Base-by-base conservation (phyloP, 1,140 invertebrate genomes). In the Onthophagus taurus region DNA sequence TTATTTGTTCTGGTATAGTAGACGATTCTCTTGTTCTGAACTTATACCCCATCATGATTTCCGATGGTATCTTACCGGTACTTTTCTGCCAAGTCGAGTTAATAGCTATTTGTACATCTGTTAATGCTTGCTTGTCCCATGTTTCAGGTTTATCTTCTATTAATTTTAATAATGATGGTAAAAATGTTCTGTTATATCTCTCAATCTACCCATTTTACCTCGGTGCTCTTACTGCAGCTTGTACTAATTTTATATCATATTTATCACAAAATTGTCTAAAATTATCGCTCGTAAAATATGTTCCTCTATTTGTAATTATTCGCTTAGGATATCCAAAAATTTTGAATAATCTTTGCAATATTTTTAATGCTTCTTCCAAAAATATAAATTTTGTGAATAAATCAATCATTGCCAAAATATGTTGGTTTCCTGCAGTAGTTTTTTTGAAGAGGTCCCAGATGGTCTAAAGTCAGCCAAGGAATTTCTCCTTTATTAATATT, bases 181-280 rank as follows among this genome's bases (percentile, higher is more conserved):
- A n/a, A n/a, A 58, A 12, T 8, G 18, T 16, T 35, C 26, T 30
- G 31, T 57, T 61, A 2, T 53, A 24, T 17, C 50, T 24, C 35
- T 60, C 51, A 1, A 58, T 45, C 45, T 59, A 54, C 1, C 52
- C 56, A 30, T 60, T 62, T 0, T 48, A 50, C 9, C 49, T 37
- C 5, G 57, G 57, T 7, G 53, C 38, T 11, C 50, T 54, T n/a
- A 54, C 48, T 0, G 55, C 58, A 4, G 59, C 47, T 11, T 41
- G 7, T 2, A 29, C 18, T 53, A 59, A n/a, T 3, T 48, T n/a
- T 16, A 61, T 53, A 4, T 29, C 41, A 38, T 55, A 41, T 12
- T 13, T 4, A 18, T 38, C 8, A 19, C 54, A 50, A 14, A 56
- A 58, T 4, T 55, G 33, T 13, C 45, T 12, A 44, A 60, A 58